These are phyloP conservation scores for Drosophila parthenogenetica DNA, from an alignment of 2,888 invertebrate genomes.

Conservation along the genomic window DNA sequence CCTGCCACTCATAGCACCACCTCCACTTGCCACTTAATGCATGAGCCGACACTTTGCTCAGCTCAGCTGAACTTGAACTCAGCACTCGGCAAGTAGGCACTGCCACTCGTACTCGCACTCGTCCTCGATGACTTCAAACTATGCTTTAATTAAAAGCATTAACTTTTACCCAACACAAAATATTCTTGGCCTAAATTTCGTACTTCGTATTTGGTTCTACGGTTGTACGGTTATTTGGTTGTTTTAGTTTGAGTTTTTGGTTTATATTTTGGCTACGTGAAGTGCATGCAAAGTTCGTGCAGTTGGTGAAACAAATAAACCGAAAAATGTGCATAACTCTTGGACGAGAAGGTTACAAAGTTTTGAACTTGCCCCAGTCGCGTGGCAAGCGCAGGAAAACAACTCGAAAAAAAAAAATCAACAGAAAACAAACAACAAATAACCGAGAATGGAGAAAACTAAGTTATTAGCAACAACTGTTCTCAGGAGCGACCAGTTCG, in stretches of 20 bases:
- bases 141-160: constrained; percentile 36
- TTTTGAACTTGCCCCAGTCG: constrained; percentile 61
- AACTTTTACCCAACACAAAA: constrained; percentile 14
- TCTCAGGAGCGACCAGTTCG: constrained; percentile 15
- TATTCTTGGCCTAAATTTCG: constrained; percentile 19
- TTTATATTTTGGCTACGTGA: constrained; percentile 58
- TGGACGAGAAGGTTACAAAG: constrained; percentile 48
- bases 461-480: constrained; percentile 73
- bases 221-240: neutral
- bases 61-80: constrained; percentile 29
- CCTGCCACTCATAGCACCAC: neutral
- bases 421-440: constrained; percentile 1
- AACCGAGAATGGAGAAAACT: constrained; percentile 40
- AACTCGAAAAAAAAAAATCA: constrained; percentile 8
- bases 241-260: constrained; percentile 41
- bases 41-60: constrained; percentile 36
- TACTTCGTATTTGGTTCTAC: no score
- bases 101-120: constrained; percentile 4
- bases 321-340: constrained; percentile 49
- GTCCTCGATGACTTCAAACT: constrained; percentile 1
- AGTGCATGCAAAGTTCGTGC: constrained; percentile 45
- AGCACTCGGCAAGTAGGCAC: constrained; percentile 2
- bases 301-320: constrained; percentile 51
- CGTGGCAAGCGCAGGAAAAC: constrained; percentile 29
- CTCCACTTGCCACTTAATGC: constrained; percentile 35